A percentile compares a stretch with the other conserved stretches of the same genome.
phyloP scores from a whole-genome alignment of 2,888 invertebrate species.

The Isoperla grammatica region DNA sequence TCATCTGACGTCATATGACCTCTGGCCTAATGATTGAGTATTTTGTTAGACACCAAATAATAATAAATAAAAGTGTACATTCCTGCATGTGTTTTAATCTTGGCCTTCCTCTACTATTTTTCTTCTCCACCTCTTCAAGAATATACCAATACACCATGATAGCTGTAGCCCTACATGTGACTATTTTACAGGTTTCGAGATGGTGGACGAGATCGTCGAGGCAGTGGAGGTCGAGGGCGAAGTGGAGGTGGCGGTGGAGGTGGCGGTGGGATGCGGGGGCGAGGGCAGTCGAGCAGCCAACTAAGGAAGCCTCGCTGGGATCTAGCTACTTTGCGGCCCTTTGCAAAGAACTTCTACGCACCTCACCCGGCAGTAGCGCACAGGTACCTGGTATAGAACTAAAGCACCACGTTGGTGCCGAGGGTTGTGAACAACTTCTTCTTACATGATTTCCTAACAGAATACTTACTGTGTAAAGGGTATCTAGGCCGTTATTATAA shows the following conservation, averaged over 20 bases:
- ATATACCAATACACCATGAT: no score
- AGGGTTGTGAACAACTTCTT: background rate
- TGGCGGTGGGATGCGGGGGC: conserved; percentile 10
- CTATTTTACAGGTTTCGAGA: conserved; percentile 25
- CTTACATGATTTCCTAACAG: no score
- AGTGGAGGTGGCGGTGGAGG: conserved; percentile 19
- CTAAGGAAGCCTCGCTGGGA: conserved; percentile 83
- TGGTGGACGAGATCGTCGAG: conserved; percentile 21
- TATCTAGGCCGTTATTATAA: no score
- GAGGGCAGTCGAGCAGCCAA: conserved; percentile 41
- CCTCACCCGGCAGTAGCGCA: conserved; percentile 69
- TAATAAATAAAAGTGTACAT: no score
- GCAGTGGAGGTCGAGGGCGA: conserved; percentile 20
- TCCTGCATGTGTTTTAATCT: no score
- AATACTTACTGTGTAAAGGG: no score
- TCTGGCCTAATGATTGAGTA: no score
- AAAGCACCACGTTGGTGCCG: background rate
- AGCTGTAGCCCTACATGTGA: no score
- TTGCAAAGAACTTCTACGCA: conserved; percentile 88
- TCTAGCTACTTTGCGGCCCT: conserved; percentile 63
- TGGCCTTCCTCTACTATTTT: no score
- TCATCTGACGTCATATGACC: no score
- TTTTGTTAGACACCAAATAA: no score
- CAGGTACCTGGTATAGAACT: conserved; percentile 43
- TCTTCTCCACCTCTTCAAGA: no score